Base-by-base conservation (phyloP, 2,888 invertebrate species). In the Pristionchus exspectatus region DNA sequence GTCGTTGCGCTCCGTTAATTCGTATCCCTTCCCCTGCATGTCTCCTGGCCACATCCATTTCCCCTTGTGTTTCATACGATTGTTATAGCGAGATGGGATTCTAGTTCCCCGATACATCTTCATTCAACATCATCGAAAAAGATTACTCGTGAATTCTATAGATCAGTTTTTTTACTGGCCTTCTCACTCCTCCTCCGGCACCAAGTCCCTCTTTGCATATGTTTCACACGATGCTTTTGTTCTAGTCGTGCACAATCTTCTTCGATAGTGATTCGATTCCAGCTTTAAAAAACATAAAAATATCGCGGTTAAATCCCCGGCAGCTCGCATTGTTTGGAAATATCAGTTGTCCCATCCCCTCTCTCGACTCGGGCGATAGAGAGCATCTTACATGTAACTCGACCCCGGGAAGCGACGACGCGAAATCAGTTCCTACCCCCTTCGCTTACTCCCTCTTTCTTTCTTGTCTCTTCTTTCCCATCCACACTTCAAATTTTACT, bases 351-450 rank as follows among this genome's bases (percentile, higher is more conserved):
- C 30, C n/a, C 12, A 12, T 24, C 27, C 14, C 72, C 27, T 69
- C 69, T 30, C 72, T 74, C 24, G 38, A 38, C 30, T 72, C 27
- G 16, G 14, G 18, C 10, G 9, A 50, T 7, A 50, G 74, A 38
- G 74, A 74, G 81, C 81, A 27, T 81, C 81, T 81, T 54, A 81
- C 81, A 81, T 54, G 81, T 81, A 81, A 81, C 81, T 27, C 81
- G 81, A 81, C 24, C 50, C 50, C 38, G 81, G 81, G 54, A 74
- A 38, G 38, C 9, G 21, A 12, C 59, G 72, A 33, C n/a, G 72
- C 21, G 72, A 72, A 72, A 72, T 72, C 72, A 72, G 72, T 72
- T 72, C 72, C 72, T 33, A 16, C 72, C 72, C 7, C 54, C 54
- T 54, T 27, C 83, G 14, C 63, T 84, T 44, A 27, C 59, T 54